Conservation (phyloP, 2,797 vertebrate species). For the Xerus rutilus region DNA sequence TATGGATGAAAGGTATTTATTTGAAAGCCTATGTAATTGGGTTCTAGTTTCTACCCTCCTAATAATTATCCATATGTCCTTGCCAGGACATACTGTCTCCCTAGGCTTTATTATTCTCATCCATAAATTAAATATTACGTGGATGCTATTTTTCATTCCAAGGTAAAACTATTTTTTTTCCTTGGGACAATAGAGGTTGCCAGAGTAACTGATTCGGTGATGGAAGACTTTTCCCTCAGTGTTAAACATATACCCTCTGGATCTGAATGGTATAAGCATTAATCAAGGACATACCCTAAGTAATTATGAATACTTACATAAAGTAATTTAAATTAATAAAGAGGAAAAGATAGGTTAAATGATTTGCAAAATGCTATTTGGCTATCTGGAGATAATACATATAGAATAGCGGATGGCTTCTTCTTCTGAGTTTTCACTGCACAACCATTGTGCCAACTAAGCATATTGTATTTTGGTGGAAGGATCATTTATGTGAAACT, state of each 20-base stretch:
- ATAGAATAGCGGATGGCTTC: neutral
- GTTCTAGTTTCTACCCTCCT: neutral
- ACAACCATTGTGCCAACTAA: neutral
- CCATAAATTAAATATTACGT: constrained; percentile 6
- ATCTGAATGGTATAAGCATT: neutral
- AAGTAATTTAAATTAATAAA: neutral
- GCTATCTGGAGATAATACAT: neutral
- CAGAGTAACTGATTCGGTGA: neutral
- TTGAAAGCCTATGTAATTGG: neutral
- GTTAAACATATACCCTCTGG: neutral
- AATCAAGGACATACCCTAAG: neutral
- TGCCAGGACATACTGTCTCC: neutral
- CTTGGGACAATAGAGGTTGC: neutral
- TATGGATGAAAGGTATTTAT: neutral
- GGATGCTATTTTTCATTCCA: neutral
- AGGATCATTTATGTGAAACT: constrained; percentile 52
- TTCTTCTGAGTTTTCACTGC: neutral
- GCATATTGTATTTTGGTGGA: constrained; percentile 42
- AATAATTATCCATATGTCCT: neutral
- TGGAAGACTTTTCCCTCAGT: neutral
- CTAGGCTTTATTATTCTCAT: neutral
- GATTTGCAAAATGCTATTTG: neutral
- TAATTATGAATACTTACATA: neutral
- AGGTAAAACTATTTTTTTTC: neutral
- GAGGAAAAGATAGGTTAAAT: neutral